Evolutionary conservation across 53 echinoderm and acorn worm species (phyloP).

Genomic region (Temnopleurus reevesii): DNA sequence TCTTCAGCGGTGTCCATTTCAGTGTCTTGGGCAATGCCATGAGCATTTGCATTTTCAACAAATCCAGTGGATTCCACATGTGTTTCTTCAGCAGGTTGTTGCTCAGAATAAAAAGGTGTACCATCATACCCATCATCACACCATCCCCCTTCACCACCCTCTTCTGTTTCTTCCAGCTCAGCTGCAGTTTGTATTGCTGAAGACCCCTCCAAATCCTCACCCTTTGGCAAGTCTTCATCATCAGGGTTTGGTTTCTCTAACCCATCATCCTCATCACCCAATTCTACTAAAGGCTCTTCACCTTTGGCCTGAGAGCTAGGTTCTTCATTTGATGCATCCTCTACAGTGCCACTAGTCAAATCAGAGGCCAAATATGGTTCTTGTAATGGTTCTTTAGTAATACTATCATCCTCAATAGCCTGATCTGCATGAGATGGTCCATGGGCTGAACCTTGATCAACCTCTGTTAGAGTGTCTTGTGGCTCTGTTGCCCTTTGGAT

Average conservation of each 20-base stretch:
- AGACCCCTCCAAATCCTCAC: not conserved
- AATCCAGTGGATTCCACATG: not conserved
- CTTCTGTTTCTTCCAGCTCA: not conserved
- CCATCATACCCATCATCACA: not conserved
- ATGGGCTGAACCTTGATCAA: not conserved
- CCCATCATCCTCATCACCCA: not conserved
- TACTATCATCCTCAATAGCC: not conserved
- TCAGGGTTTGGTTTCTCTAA: not conserved
- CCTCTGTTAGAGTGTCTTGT: not conserved
- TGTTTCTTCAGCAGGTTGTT: not conserved
- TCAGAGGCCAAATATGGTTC: not conserved
- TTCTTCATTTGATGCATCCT: not conserved
- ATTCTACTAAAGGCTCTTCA: not conserved
- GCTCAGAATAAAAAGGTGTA: not conserved
- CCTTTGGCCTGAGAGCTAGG: not conserved
- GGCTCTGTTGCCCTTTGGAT: not conserved
- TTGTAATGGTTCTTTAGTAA: not conserved
- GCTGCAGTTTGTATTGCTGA: not conserved
- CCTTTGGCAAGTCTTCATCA: not conserved
- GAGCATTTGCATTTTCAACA: not conserved
- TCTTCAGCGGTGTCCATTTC: constrained; percentile 16
- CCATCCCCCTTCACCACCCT: constrained; percentile 25
- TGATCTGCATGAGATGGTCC: not conserved
- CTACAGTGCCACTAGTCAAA: not conserved
- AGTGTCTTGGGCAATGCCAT: not conserved